Evolutionary conservation across 2,888 invertebrate species (phyloP).

Genomic region (Chelonus formosanus): DNA sequence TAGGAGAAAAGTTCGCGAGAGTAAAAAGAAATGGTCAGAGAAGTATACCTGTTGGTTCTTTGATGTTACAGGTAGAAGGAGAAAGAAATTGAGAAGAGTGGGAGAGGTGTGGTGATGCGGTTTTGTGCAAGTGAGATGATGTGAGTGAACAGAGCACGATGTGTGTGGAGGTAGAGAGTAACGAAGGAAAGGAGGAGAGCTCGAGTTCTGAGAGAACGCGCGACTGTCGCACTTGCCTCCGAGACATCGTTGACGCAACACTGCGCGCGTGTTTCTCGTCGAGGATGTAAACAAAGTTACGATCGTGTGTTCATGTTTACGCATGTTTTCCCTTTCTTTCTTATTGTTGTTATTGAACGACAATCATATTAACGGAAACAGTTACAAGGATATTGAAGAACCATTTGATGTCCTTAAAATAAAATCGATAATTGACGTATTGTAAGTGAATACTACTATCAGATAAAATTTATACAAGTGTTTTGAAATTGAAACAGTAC

Average conservation of each 20-base stretch:
- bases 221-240: slow-evolving; percentile 47
- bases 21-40: background rate
- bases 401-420: too few species aligned
- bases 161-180: slow-evolving; percentile 30
- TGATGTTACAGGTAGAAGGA: slow-evolving; percentile 9
- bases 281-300: slow-evolving; percentile 37
- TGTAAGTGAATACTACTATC: background rate
- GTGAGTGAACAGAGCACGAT: slow-evolving; percentile 16
- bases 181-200: slow-evolving; percentile 13
- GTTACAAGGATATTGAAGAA: too few species aligned
- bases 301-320: slow-evolving; percentile 26
- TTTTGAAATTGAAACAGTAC: too few species aligned
- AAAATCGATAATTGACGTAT: background rate
- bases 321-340: slow-evolving; percentile 24
- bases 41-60: background rate
- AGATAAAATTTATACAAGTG: background rate
- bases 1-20: background rate
- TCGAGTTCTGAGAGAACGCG: slow-evolving; percentile 36
- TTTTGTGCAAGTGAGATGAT: slow-evolving; percentile 11
- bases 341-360: slow-evolving; percentile 5
- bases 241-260: slow-evolving; percentile 44
- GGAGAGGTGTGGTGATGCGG: slow-evolving; percentile 8
- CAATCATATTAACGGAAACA: too few species aligned
- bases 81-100: slow-evolving; percentile 17
- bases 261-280: slow-evolving; percentile 29